Conservation (phyloP, 92 coral and sea anemone species). For the Phenganax marumi region DNA sequence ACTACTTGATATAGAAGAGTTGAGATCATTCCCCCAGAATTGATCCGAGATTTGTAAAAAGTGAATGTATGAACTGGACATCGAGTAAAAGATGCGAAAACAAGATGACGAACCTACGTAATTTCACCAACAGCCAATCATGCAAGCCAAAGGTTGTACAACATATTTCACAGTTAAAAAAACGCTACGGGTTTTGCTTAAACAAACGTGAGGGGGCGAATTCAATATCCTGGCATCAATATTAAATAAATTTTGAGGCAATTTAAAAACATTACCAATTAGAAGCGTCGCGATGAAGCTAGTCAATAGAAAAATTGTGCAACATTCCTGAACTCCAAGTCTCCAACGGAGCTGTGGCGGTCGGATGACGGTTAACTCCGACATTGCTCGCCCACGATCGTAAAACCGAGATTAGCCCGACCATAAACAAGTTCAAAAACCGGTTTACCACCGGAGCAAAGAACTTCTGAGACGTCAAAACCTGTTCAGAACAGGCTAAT, state of each 20-base stretch:
- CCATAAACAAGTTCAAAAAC: slow-evolving; percentile 20
- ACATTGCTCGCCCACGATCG: slow-evolving; percentile 18
- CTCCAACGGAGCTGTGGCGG: slow-evolving; percentile 4
- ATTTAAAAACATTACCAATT: not conserved
- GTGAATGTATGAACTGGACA: too few species aligned
- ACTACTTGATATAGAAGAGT: too few species aligned
- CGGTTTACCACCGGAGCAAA: slow-evolving; percentile 1
- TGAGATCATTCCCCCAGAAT: too few species aligned
- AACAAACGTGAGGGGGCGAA: not conserved
- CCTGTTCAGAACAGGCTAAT: not conserved
- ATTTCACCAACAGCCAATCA: not conserved
- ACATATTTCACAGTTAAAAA: not conserved
- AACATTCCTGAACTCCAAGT: not conserved
- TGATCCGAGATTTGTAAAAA: too few species aligned
- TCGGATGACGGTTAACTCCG: not conserved
- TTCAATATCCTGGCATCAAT: not conserved
- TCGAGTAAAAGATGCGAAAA: too few species aligned
- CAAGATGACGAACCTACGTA: not conserved
- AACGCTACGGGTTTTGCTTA: not conserved
- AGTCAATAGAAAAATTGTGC: not conserved
- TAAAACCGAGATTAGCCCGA: slow-evolving; percentile 24
- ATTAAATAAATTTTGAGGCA: slow-evolving; percentile 8
- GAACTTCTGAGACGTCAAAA: not conserved
- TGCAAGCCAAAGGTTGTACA: not conserved
- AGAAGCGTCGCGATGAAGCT: not conserved